phyloP scores from a whole-genome alignment of 2,888 invertebrate genomes.

The Drosophila nr. perissopoda region DNA sequence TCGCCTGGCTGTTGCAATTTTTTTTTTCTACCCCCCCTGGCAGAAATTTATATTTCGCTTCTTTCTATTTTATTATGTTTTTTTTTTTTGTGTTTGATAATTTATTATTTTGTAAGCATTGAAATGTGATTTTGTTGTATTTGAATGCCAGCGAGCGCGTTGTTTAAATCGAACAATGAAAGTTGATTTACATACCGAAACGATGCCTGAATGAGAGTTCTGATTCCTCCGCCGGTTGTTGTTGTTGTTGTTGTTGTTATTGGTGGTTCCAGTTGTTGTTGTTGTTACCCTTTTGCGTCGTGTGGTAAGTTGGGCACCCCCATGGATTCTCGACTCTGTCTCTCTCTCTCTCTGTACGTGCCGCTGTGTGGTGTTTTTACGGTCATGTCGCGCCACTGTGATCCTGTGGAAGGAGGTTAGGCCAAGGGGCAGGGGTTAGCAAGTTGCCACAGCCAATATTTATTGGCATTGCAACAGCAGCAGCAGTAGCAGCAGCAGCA shows the following conservation, averaged over 20 bases:
- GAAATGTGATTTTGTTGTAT: conserved; percentile 77
- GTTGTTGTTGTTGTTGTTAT: conserved; percentile 31
- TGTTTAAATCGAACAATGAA: conserved; percentile 82
- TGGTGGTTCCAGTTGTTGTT: conserved; percentile 44
- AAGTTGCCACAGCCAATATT: conserved; percentile 54
- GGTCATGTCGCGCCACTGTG: conserved; percentile 63
- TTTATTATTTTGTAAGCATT: conserved; percentile 85
- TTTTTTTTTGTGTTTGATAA: conserved; percentile 82
- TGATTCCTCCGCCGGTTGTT: conserved; percentile 15
- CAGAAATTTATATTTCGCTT: conserved; percentile 61
- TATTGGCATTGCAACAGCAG: conserved; percentile 39
- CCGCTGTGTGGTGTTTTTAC: conserved; percentile 70
- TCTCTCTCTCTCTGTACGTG: conserved; percentile 43
- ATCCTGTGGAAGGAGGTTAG: neutral
- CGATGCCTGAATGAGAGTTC: conserved; percentile 71
- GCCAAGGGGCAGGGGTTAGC: conserved; percentile 6
- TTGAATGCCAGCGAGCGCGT: conserved; percentile 50
- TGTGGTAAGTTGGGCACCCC: conserved; percentile 59
- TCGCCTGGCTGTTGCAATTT: conserved; percentile 61
- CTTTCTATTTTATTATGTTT: conserved; percentile 9
- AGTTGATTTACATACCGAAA: conserved; percentile 85
- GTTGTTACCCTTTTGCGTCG: conserved; percentile 48
- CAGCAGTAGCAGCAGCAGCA: conserved; percentile 13
- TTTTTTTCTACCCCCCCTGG: conserved; percentile 35
- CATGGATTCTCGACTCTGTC: conserved; percentile 49